Base-by-base conservation (phyloP, 2,113 vertebrate genomes). In the Turnix velox region DNA sequence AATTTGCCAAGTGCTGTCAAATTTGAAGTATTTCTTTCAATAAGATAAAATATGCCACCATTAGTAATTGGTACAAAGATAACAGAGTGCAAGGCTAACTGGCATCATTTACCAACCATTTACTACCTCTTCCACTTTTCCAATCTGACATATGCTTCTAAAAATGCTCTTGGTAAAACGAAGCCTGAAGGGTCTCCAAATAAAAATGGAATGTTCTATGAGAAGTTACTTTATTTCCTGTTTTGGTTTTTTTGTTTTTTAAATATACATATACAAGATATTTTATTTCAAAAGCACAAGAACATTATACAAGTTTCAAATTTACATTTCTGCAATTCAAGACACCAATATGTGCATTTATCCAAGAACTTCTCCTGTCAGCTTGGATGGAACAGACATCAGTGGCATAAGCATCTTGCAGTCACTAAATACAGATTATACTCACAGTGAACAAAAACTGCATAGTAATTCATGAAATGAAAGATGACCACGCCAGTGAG, bases 221-320 rank as follows among this genome's bases (percentile, higher is more conserved):
- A 97, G 95, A 97, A 97, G 87, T 95, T 95, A 95, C 62, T 97
- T 97, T 97, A 96, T 93, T 96, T 97, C 77, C 66, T 88, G n/a
- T n/a, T n/a, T n/a, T n/a, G n/a, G n/a, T n/a, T n/a, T n/a, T n/a
- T n/a, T n/a, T n/a, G n/a, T 96, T 86, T 90, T 97, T 98, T 97
- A 98, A 98, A 98, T 98, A 98, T 97, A 97, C 97, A 98, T 97
- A 97, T 97, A 97, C 95, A 97, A 97, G 96, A 93, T 97, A 98
- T 97, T 98, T 97, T 97, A 97, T 98, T 97, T 97, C 95, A 98
- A 98, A 98, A 98, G 96, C 97, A 98, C 97, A 94, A 96, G 96
- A 96, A 98, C 98, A 98, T 97, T 97, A 96, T 97, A 98, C 97
- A 98, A 97, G 97, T 97, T 97, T 97, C 95, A 97, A 98, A 98